phyloP scores from a whole-genome alignment of 2,888 invertebrate genomes.

The Plagodis pulveraria region DNA sequence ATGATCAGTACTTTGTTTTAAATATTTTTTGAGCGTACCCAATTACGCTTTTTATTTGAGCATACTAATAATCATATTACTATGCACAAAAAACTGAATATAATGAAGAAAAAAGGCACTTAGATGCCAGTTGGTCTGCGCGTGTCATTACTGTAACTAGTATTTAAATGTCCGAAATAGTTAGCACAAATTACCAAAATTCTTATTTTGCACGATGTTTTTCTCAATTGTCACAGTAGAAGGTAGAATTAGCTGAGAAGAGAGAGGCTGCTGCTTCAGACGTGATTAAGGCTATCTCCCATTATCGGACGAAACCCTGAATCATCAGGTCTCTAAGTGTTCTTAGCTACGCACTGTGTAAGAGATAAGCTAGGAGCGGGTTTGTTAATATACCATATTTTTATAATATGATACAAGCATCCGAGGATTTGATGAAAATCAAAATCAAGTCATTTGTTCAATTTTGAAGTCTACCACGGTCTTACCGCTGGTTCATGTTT shows the following conservation, averaged over 20 bases:
- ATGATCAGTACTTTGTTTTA: no score
- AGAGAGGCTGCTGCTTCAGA: constrained; percentile 25
- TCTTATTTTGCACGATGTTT: no score
- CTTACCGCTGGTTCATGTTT: no score
- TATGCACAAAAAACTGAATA: no score
- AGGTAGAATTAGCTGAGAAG: constrained; percentile 26
- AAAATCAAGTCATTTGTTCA: neutral
- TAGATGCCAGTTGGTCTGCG: no score
- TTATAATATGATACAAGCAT: neutral
- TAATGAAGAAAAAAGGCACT: no score
- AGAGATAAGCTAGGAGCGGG: constrained; percentile 14
- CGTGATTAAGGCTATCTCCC: constrained; percentile 42
- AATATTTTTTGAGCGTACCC: no score
- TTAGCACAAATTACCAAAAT: constrained; percentile 4
- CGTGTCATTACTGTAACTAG: neutral
- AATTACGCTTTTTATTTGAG: no score
- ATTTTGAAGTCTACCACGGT: no score
- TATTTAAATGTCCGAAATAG: no score
- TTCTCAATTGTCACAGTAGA: constrained; percentile 4
- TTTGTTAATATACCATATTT: neutral
- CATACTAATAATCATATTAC: no score
- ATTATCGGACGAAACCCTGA: constrained; percentile 44
- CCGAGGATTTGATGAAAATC: neutral
- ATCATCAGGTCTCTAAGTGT: constrained; percentile 41
- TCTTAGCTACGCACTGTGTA: constrained; percentile 37